Conservation (phyloP, 92 coral and sea anemone genomes). For the Virgularia gustaviana region DNA sequence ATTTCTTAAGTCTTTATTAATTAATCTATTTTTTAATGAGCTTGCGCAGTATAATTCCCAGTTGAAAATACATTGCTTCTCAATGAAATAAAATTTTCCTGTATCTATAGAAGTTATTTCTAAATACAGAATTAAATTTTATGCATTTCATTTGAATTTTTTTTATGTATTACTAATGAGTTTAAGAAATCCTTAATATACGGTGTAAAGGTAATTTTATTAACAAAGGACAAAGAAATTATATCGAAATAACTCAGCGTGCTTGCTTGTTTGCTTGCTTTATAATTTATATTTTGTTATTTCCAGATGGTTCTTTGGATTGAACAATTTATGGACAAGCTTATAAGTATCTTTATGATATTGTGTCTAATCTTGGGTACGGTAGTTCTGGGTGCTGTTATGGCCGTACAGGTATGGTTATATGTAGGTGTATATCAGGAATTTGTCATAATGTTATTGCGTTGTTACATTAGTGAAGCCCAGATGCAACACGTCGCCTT, state of each 20-base stretch:
- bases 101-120: neutral
- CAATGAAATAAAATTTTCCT: no score
- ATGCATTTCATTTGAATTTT: neutral
- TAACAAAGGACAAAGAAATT: no score
- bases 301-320: slow-evolving; percentile 72
- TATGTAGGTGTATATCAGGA: no score
- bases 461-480: no score
- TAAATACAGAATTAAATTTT: neutral
- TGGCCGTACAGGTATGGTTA: slow-evolving; percentile 84
- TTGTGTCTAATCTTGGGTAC: slow-evolving; percentile 68
- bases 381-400: slow-evolving; percentile 67
- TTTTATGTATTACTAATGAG: neutral
- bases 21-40: no score
- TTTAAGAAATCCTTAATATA: neutral
- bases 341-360: slow-evolving; percentile 87
- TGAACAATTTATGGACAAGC: slow-evolving; percentile 79
- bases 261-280: neutral
- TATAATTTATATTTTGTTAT: neutral
- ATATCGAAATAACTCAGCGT: neutral
- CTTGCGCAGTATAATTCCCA: no score
- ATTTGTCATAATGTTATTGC: no score
- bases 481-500: no score
- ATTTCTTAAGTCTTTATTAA: no score
- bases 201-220: no score
- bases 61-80: no score